Base-by-base conservation (phyloP, 2,113 vertebrate species). In the Brachionichthys hirsutus region DNA sequence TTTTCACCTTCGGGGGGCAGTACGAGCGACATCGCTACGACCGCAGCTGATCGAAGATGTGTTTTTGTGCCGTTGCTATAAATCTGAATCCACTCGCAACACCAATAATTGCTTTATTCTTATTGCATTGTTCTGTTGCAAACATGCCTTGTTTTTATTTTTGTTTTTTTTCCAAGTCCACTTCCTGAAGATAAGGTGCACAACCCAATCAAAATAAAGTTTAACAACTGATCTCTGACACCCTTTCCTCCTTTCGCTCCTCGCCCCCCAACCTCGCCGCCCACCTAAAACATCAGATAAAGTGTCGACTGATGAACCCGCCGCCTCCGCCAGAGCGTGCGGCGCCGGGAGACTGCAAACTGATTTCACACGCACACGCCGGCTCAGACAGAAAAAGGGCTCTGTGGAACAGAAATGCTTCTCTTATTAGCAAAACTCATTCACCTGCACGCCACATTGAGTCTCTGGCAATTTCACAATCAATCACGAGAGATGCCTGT, bases 361-460 rank as follows among this genome's bases (percentile, higher is more conserved):
- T 86, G 81, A 87, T 86, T 89, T 85, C 80, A 87, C 79, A 80
- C 78, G 73, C 76, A 9, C 36, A 38, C 36, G 63, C 81, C 84
- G 64, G 70, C 86, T 87, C 86, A 89, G 66, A 88, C 85, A 86
- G 86, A 89, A 89, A 88, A 86, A 83, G 78, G 85, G 79, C 87
- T 87, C 87, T 45, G 69, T 88, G 85, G 85, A 89, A 87, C 88
- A 89, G 85, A 90, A 90, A 88, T 80, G 81, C 81, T 82, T 63
- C 89, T 90, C 87, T 90, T 89, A 92, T 91, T 88, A 89, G 87
- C 78, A 83, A 84, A 89, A 87, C 87, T 85, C 88, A 89, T 87
- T 87, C 88, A 90, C 88, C 87, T 89, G 89, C 87, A 88, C 62
- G 82, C 78, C 84, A 85, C 87, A 87, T 85, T 87, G 86, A 88